Evolutionary conservation across 2,797 vertebrate species (phyloP).

Genomic region (Kryptopterus vitreolus): DNA sequence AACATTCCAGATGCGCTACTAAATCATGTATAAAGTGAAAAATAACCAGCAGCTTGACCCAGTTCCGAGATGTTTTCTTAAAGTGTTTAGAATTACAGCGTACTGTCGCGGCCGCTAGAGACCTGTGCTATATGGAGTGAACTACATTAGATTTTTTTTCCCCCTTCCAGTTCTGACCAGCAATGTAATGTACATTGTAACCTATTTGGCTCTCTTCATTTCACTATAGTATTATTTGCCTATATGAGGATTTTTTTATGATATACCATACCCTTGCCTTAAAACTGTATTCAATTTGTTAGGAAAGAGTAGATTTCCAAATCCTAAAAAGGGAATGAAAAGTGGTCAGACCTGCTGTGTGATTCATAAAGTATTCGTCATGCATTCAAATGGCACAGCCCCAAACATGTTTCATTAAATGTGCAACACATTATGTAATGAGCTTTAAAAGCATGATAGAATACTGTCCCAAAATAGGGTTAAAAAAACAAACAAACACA

Average conservation of each 20-base stretch:
- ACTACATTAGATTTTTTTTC: conserved; percentile 43
- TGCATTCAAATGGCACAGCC: neutral
- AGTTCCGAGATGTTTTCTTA: conserved; percentile 58
- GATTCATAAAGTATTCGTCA: neutral
- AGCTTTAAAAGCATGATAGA: neutral
- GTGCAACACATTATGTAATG: no score
- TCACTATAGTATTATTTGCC: neutral
- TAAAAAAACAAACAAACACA: neutral
- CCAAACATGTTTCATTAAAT: neutral
- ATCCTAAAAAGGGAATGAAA: neutral
- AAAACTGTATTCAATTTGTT: neutral
- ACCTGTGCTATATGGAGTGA: conserved; percentile 51
- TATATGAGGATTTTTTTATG: neutral
- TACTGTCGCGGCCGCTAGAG: conserved; percentile 47
- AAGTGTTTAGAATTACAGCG: conserved; percentile 54
- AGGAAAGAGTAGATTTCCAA: neutral
- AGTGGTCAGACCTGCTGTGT: neutral
- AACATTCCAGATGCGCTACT: conserved; percentile 38
- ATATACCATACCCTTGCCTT: neutral
- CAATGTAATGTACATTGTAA: conserved; percentile 8
- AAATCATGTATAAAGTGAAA: conserved; percentile 55
- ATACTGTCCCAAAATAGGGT: neutral
- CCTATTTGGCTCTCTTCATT: neutral
- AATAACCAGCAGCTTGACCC: conserved; percentile 58
- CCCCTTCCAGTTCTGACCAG: conserved; percentile 2